Evolutionary conservation across 2,797 vertebrate genomes (phyloP).

Genomic region (Scomberomorus guttatus): DNA sequence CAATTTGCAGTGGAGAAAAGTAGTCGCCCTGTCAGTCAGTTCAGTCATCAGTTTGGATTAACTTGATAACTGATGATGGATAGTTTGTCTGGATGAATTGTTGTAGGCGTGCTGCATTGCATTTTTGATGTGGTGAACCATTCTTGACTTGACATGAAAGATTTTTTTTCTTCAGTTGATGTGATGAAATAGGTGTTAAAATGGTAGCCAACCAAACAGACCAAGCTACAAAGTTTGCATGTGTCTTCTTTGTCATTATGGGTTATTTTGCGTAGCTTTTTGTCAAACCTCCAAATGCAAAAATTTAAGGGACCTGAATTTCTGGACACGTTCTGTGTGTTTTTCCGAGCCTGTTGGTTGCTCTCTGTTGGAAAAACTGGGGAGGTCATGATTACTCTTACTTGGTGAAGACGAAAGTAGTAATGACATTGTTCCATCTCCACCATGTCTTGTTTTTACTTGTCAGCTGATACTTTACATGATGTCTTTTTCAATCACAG

Average conservation of each 20-base stretch:
- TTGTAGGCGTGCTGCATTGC: neutral
- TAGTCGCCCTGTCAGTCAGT: neutral
- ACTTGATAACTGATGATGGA: neutral
- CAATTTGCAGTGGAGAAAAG: neutral
- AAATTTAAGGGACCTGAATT: neutral
- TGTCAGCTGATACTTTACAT: constrained; percentile 2
- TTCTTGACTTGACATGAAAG: neutral
- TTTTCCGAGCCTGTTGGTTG: neutral
- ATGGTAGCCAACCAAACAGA: neutral
- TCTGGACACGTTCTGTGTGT: too few relatives aligned
- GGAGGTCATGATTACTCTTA: neutral
- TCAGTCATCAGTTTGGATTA: constrained; percentile 15
- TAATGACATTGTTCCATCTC: neutral
- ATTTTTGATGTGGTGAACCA: neutral
- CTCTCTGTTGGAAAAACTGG: neutral
- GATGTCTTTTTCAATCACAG: constrained; percentile 17
- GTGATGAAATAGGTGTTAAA: neutral
- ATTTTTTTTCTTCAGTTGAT: too few relatives aligned
- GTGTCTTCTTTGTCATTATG: neutral
- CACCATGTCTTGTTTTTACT: neutral
- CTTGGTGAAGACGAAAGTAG: neutral
- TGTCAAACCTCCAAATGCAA: neutral
- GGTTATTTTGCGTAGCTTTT: neutral
- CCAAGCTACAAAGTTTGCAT: neutral
- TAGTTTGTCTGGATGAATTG: neutral